Base-by-base conservation (phyloP, 2,797 vertebrate genomes). In the Pterois miles region DNA sequence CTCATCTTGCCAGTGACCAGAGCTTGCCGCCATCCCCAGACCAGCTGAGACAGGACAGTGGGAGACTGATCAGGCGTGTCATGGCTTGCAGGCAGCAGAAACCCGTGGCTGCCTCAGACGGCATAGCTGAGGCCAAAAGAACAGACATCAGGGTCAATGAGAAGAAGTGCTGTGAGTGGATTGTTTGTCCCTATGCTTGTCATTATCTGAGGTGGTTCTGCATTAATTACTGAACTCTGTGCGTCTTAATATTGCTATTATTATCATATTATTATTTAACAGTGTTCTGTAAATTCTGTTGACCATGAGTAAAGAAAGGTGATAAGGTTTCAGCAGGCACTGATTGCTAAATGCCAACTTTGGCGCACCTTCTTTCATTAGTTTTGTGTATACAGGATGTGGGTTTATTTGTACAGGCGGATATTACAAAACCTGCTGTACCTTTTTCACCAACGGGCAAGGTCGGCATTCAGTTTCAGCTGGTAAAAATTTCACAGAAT, bases 81-180 rank as follows among this genome's bases (percentile, higher is more conserved):
- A 95, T 95, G 94, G 85, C 92, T 59, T 71, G 86, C 53, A 66
- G 40, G 33, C 81, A 76, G 59, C 90, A 89, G 59, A 89, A 33
- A 84, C 62, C 74, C 12, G 36, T 34, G 1, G 27, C 80, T 16
- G 63, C 71, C 23, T 31, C 80, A 20, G 89, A 81, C 2, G 25
- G 71, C 78, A 60, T 76, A 0, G 54, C 80, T 46, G 89, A 93
- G 53, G 48, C 65, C 71, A 93, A 85, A 78, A 87, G 76, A 73
- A 87, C 54, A 0, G 91, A 93, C 59, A 6, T 75, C 54, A 86
- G 91, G 76, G 36, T 56, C 80, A 93, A 50, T 27, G 92, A 91
- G 76, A 95, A 94, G 86, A 94, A 95, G 63, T 94, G 94, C 90
- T 95, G 94, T 95, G 80, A 94, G 94, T 94, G 62, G 0, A 50